Evolutionary conservation across 2,113 vertebrate species (phyloP).

Genomic region (Ginglymostoma cirratum): DNA sequence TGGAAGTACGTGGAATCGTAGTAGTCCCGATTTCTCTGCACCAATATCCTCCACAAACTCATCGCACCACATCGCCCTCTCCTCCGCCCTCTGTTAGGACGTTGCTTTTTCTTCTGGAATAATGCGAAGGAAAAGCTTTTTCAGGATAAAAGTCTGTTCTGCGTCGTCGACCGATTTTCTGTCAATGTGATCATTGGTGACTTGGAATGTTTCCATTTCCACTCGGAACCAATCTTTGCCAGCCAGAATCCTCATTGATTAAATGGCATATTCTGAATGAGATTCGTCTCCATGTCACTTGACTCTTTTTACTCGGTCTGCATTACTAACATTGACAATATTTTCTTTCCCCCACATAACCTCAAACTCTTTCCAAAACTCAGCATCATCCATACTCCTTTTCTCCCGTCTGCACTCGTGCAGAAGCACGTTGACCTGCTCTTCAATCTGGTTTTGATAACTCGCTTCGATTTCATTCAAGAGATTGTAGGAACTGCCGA

Average conservation of each 20-base stretch:
- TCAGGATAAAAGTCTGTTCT: not conserved
- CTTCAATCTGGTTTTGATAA: slow-evolving; percentile 34
- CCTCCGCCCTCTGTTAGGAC: too few species aligned
- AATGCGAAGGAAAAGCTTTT: not conserved
- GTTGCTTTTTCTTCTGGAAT: not conserved
- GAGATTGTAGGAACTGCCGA: too few species aligned
- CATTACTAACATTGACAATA: not conserved
- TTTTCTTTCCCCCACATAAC: slow-evolving; percentile 31
- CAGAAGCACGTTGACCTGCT: slow-evolving; percentile 35
- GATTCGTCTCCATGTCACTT: not conserved
- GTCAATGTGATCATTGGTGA: not conserved
- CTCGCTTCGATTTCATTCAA: not conserved
- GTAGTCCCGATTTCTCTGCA: not conserved
- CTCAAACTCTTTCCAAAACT: slow-evolving; percentile 22
- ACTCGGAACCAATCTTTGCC: not conserved
- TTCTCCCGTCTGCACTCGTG: slow-evolving; percentile 32
- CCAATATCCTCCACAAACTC: not conserved
- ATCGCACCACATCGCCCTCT: not conserved
- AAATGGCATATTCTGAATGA: not conserved
- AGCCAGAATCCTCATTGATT: not conserved
- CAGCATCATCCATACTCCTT: not conserved
- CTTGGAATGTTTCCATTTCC: not conserved
- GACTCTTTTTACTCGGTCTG: too few species aligned
- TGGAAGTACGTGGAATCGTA: slow-evolving; percentile 34
- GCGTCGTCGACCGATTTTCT: not conserved